phyloP scores from a whole-genome alignment of 2,113 vertebrate species.

The Eudyptes chrysolophus region DNA sequence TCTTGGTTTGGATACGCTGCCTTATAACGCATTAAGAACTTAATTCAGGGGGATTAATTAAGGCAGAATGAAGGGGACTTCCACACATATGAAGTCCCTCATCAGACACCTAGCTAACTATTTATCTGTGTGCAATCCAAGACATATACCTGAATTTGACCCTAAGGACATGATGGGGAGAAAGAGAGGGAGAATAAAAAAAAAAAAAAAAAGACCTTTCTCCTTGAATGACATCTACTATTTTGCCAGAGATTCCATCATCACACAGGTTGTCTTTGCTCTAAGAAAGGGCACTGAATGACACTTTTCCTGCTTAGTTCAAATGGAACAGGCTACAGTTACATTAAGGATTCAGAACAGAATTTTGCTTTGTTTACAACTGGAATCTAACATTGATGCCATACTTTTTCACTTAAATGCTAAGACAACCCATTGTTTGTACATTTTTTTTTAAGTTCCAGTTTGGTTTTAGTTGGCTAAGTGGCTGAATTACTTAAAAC shows the following conservation, averaged over 20 bases:
- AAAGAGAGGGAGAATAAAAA: background rate
- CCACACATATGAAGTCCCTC: background rate
- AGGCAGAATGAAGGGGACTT: background rate
- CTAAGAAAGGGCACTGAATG: background rate
- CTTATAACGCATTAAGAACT: background rate
- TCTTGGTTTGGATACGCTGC: background rate
- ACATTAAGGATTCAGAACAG: background rate
- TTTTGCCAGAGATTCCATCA: background rate
- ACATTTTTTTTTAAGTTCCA: background rate
- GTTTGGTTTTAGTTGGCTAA: background rate
- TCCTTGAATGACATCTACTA: background rate
- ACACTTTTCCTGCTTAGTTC: background rate
- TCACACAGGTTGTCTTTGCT: background rate
- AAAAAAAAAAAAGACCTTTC: background rate
- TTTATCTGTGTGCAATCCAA: background rate
- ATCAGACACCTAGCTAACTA: background rate
- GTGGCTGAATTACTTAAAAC: background rate
- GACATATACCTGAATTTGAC: background rate
- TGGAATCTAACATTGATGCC: background rate
- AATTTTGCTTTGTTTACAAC: background rate
- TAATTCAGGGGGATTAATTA: background rate
- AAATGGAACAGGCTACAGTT: background rate
- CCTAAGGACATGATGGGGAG: background rate
- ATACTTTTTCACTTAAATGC: background rate
- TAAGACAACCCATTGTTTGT: background rate